These are phyloP conservation scores for Mesembrinibis cayennensis DNA, from an alignment of 2,113 vertebrate genomes.

Conservation along the genomic window DNA sequence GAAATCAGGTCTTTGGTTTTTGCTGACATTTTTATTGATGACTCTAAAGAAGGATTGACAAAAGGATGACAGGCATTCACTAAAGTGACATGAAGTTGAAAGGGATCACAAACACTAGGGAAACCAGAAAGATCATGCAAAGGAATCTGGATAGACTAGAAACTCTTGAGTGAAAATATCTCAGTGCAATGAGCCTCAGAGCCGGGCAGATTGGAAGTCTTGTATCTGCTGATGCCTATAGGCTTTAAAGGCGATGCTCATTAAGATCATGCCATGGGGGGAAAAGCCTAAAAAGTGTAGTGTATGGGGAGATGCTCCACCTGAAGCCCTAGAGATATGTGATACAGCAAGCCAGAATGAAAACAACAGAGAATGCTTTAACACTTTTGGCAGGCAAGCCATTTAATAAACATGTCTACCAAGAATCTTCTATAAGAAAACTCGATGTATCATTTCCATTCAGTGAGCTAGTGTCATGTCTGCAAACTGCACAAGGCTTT, in stretches of 20 bases:
- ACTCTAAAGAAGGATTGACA: slow-evolving; percentile 8
- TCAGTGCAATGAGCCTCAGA: neutral
- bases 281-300: neutral
- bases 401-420: neutral
- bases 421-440: slow-evolving; percentile 9
- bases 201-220: neutral
- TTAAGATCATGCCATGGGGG: neutral
- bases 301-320: neutral
- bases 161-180: neutral
- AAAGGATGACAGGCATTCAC: slow-evolving; percentile 32
- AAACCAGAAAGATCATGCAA: neutral
- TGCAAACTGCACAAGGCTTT: slow-evolving; percentile 6
- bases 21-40: slow-evolving; percentile 37
- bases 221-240: neutral
- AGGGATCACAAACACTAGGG: neutral
- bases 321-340: neutral
- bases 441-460: neutral
- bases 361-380: neutral
- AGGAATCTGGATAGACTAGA: neutral
- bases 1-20: slow-evolving; percentile 14
- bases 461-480: neutral
- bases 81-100: slow-evolving; percentile 7
- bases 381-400: neutral
- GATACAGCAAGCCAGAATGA: neutral
- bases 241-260: neutral